Evolutionary conservation across 1,140 invertebrate genomes (phyloP).

Genomic region (Drosophila rhopaloa): DNA sequence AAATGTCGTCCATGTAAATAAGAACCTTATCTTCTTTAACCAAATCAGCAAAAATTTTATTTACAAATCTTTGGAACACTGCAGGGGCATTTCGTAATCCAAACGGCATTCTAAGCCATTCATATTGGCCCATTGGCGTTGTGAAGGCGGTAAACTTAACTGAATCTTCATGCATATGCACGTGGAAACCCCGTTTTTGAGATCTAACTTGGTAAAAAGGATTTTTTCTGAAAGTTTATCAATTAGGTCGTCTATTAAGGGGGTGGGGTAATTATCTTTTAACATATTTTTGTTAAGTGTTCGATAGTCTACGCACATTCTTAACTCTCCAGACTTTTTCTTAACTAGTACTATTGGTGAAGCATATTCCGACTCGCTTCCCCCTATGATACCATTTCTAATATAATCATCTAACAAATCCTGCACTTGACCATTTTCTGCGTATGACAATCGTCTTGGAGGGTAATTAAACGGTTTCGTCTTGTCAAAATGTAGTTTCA

Average conservation of each 20-base stretch:
- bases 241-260: constrained; percentile 5
- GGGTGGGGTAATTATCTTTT: constrained; percentile 21
- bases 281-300: constrained; percentile 10
- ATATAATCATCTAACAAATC: constrained; percentile 16
- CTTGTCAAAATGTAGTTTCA: constrained; percentile 14
- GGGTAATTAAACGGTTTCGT: constrained; percentile 7
- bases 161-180: constrained; percentile 10
- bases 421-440: constrained; percentile 11
- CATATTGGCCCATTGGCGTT: constrained; percentile 10
- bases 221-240: constrained; percentile 18
- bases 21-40: constrained; percentile 7
- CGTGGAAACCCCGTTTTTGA: constrained; percentile 11
- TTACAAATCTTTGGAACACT: constrained; percentile 6
- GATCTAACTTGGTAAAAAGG: constrained; percentile 9
- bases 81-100: constrained; percentile 2
- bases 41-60: constrained; percentile 14
- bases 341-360: constrained; percentile 18
- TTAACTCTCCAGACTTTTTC: constrained; percentile 9
- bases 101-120: no score
- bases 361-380: constrained; percentile 8
- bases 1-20: constrained; percentile 20
- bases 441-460: not conserved
- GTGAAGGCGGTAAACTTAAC: constrained; percentile 5
- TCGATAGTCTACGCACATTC: constrained; percentile 19
- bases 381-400: not conserved